Conservation (phyloP, 2,888 invertebrate genomes). For the Imbricaverruca yamaguchii region DNA sequence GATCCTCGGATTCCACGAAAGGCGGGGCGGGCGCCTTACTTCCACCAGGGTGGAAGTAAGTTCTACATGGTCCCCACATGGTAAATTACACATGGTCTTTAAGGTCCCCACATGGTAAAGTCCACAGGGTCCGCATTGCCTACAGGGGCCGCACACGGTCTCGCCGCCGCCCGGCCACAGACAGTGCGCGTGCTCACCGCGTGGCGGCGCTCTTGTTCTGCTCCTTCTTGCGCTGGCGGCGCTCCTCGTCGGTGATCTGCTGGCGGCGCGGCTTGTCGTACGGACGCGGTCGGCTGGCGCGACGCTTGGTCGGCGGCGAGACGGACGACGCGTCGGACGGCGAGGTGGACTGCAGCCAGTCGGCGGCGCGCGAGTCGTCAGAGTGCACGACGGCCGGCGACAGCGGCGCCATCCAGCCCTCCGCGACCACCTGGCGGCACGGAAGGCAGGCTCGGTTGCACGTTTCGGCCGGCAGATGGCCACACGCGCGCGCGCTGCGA, state of each 20-base stretch:
- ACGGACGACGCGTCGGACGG: neutral
- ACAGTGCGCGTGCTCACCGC: neutral
- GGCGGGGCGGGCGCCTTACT: too few relatives aligned
- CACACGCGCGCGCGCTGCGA: too few relatives aligned
- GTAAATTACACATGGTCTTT: too few relatives aligned
- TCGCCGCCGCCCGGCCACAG: neutral
- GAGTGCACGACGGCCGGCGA: neutral
- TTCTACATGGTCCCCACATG: too few relatives aligned
- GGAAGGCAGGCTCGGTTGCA: too few relatives aligned
- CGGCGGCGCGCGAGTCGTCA: neutral
- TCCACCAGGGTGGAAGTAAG: too few relatives aligned
- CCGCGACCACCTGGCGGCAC: neutral
- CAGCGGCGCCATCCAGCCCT: neutral
- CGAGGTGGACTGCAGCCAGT: neutral
- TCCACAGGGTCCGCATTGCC: too few relatives aligned
- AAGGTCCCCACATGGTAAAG: too few relatives aligned
- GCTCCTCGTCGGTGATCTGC: conserved; percentile 2
- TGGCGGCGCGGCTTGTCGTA: neutral
- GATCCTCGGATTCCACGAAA: too few relatives aligned
- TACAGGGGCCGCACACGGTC: neutral
- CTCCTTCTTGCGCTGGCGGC: conserved; percentile 5
- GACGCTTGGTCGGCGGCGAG: neutral
- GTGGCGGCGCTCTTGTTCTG: conserved; percentile 16
- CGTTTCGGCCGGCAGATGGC: too few relatives aligned
- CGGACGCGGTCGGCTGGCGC: neutral